Evolutionary conservation across 2,797 vertebrate species (phyloP), one percentile per base, ranked within the genome.

Genomic region (Poeciliopsis gracilis): DNA sequence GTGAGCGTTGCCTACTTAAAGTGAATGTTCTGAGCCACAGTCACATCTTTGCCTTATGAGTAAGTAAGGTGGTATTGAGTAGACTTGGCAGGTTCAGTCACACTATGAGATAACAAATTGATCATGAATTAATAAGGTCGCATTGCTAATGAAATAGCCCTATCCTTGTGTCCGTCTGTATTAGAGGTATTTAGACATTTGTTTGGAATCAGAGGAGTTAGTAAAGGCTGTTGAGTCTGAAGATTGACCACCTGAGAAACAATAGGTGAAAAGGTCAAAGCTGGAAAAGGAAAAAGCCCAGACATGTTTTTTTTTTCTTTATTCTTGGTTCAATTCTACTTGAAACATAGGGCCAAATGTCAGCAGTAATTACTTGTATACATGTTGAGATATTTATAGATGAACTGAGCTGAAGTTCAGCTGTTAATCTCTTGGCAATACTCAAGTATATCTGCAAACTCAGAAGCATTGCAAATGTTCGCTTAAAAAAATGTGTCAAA

Each of bases 91-190:
- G 82, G 75, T 84, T 82, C 55, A 83, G 70, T 77, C 73, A 77
- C 75, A 59, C 59, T 12, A 77, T 78, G 38, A 78, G 84, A 88
- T 87, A 87, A 90, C 86, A 88, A 77, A 89, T 86, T 85, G 85
- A 91, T 89, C 75, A 75, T 79, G 82, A 86, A 87, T 89, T 88
- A 90, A 88, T 82, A 76, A 89, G 78, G 87, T 88, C 86, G 82
- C 67, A 25, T 18, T 81, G 82, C 73, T 43, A 83, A 90, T 88
- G 84, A 81, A 82, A 88, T 77, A 57, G 73, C 47, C 74, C 36
- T 6, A 28, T 77, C 83, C 78, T 78, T 16, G 70, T 70, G 77
- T 84, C 75, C 45, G 69, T 61, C 77, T 80, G 79, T 33, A 73
- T 90, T 79, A 83, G 70, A 8, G 8, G 36, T 46, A 78, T 87